Percentiles rank a stretch among this genome's conserved stretches.
These are phyloP conservation scores for Anthoptus insignis DNA, from an alignment of 2,888 invertebrate species.

Conservation along the genomic window DNA sequence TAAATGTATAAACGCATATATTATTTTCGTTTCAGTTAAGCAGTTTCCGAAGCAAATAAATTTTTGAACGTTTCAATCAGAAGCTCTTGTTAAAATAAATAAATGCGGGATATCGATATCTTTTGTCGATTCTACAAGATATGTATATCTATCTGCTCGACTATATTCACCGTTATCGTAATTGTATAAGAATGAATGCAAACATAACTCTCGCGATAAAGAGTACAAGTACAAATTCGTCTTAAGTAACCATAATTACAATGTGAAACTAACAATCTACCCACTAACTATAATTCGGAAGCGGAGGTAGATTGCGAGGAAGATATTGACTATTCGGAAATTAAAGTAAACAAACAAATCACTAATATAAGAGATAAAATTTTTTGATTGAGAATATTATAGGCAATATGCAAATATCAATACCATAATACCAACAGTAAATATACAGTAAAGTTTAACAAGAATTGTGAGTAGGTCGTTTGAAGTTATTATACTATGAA, in stretches of 20 bases:
- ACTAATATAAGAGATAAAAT: too few species aligned
- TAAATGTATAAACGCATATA: constrained; percentile 10
- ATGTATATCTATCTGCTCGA: background rate
- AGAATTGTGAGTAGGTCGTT: background rate
- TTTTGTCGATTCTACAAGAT: background rate
- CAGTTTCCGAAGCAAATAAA: constrained; percentile 38
- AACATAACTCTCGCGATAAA: constrained; percentile 33
- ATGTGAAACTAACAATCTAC: background rate
- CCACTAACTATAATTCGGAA: background rate
- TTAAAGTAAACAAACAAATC: background rate
- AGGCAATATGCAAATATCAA: too few species aligned
- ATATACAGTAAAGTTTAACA: background rate
- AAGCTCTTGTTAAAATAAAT: background rate
- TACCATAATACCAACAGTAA: too few species aligned
- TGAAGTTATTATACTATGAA: background rate
- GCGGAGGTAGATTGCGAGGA: background rate
- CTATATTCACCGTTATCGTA: constrained; percentile 39
- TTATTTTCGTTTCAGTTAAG: constrained; percentile 50
- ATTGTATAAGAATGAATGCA: constrained; percentile 45
- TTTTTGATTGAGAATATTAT: too few species aligned
- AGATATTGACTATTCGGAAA: background rate
- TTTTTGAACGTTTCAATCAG: background rate
- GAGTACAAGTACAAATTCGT: constrained; percentile 10
- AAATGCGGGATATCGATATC: constrained; percentile 4
- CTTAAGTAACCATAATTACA: constrained; percentile 9